Percentiles rank a stretch among this genome's conserved stretches.
Conservation (phyloP, 2,888 invertebrate species). For the Crematogaster levior region DNA sequence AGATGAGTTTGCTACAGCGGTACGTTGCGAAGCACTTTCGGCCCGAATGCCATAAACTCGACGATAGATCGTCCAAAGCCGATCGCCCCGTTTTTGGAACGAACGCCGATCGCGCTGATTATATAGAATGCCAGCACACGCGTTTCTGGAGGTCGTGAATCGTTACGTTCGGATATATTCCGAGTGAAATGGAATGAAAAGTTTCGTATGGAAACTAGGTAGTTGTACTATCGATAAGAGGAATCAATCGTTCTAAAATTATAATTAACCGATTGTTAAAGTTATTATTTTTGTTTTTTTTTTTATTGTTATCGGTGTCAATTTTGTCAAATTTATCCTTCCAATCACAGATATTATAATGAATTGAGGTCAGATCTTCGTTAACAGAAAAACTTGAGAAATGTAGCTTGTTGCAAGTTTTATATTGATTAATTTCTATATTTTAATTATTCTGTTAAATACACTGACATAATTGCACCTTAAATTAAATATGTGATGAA, state of each 20-base stretch:
- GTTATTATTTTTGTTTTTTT: neutral
- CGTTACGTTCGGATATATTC: neutral
- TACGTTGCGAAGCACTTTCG: slow-evolving; percentile 55
- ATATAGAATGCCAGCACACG: neutral
- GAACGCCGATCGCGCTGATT: slow-evolving; percentile 37
- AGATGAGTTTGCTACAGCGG: slow-evolving; percentile 62
- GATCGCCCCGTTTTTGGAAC: slow-evolving; percentile 61
- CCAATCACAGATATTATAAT: neutral
- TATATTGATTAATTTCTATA: neutral
- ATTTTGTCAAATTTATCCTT: neutral
- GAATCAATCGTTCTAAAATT: neutral
- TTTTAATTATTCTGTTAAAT: neutral
- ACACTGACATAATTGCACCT: neutral
- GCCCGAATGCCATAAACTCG: slow-evolving; percentile 41
- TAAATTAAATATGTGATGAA: neutral
- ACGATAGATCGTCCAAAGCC: slow-evolving; percentile 39
- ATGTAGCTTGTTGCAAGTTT: neutral
- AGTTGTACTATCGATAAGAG: neutral
- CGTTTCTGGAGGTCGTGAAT: slow-evolving; percentile 24
- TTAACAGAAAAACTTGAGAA: neutral
- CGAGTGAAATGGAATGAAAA: neutral
- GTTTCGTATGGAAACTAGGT: neutral
- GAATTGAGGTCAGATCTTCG: neutral
- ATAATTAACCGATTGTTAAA: neutral
- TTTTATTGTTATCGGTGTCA: neutral